Evolutionary conservation across 2,888 invertebrate genomes (phyloP), one percentile per base, ranked within the genome.

Genomic region (Phytoseiulus persimilis): DNA sequence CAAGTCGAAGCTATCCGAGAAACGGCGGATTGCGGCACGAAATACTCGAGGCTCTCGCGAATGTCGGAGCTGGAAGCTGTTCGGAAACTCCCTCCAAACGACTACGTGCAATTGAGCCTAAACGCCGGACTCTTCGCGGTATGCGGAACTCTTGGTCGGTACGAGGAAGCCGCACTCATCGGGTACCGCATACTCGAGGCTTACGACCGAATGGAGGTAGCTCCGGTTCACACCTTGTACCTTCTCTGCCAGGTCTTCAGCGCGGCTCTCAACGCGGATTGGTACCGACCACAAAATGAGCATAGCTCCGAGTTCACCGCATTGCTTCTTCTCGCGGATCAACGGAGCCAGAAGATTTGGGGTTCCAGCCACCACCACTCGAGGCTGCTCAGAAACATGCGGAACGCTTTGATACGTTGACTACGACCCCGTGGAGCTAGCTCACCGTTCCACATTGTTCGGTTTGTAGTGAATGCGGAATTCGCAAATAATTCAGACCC

Each of bases 231-330:
- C n/a, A 23, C 23, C 1, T n/a, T 87, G 87, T 87, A 87, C 87
- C 87, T 87, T 2, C 32, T 87, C 31, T 87, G 87, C 45, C 87
- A 87, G 31, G 45, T 87, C 28, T 87, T 87, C 32, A 87, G 32
- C 31, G 87, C 87, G 23, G 87, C 87, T 11, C 87, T 87, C 28
- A 87, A 87, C 31, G 87, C 87, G 9, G 87, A 45, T 45, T 87
- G 87, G 87, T 87, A 39, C 14, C 28, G 31, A n/a, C n/a, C 32
- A 3, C 32, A 33, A 9, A 31, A 87, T 14, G 39, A 33, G 31
- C 32, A 87, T 6, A 33, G 33, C 45, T 87, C 39, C 2, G 45
- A 5, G n/a, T 87, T 87, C 45, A 33, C 14, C 32, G n/a, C 32
- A 14, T n/a, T 87, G 0, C 87, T 87, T 11, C 28, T 39, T 39